These are phyloP conservation scores for Acridotheres tristis DNA, from an alignment of 2,797 vertebrate genomes.

Conservation along the genomic window DNA sequence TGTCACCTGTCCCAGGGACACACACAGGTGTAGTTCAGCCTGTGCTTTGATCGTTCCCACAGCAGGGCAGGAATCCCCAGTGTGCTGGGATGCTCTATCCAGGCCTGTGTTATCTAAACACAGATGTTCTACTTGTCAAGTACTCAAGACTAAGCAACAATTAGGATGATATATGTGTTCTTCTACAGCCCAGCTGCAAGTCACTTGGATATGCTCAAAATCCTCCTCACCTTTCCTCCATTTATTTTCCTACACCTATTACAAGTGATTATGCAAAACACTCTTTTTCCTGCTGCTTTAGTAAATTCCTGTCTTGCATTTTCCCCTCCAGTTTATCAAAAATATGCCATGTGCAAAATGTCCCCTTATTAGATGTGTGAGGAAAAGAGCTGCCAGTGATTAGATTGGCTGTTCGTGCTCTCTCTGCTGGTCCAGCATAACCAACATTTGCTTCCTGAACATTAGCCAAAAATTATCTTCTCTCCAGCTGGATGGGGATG, in stretches of 20 bases:
- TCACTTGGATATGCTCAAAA: neutral
- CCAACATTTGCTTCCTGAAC: conserved; percentile 19
- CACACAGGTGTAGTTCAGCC: rapidly evolving
- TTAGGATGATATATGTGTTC: neutral
- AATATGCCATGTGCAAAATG: neutral
- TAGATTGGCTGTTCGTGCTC: neutral
- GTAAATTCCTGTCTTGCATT: neutral
- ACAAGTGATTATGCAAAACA: neutral
- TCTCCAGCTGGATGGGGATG: conserved; percentile 22
- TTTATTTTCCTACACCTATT: neutral
- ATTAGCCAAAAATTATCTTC: conserved; percentile 6
- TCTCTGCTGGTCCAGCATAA: neutral
- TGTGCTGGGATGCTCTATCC: neutral
- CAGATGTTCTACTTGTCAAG: neutral
- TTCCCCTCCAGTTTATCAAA: neutral
- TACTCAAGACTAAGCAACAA: neutral
- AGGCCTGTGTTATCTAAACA: neutral
- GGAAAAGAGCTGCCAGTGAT: neutral
- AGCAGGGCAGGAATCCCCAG: neutral
- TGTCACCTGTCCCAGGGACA: neutral
- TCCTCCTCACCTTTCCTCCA: neutral
- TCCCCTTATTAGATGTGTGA: neutral
- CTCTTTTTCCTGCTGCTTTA: neutral
- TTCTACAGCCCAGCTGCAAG: neutral
- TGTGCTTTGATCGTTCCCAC: neutral